Conservation (phyloP, 2,113 vertebrate species). For the Nothoprocta pentlandii region DNA sequence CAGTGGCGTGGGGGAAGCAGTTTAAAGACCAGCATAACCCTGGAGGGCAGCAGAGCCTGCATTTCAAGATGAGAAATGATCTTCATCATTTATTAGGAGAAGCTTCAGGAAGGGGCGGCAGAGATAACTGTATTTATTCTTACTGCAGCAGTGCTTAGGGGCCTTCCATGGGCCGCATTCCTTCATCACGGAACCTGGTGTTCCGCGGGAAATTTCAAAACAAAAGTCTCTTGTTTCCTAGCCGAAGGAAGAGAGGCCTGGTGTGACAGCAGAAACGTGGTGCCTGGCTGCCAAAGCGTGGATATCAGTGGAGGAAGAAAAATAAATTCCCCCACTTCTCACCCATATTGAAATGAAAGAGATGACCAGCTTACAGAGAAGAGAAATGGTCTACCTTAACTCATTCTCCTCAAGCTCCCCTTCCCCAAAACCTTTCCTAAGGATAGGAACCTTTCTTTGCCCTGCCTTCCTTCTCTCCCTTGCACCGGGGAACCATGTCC, state of each 20-base stretch:
- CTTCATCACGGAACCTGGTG: not conserved
- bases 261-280: not conserved
- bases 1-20: not conserved
- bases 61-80: not conserved
- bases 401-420: not conserved
- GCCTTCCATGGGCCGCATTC: not conserved
- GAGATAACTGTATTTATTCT: not conserved
- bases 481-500: not conserved
- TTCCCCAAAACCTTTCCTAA: not conserved
- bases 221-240: not conserved
- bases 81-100: not conserved
- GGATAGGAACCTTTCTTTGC: not conserved
- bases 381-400: not conserved
- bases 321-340: rapidly evolving
- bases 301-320: not conserved
- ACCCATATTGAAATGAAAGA: not conserved
- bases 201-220: not conserved
- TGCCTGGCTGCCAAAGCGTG: not conserved
- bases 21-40: not conserved
- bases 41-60: not conserved
- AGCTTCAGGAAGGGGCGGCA: not conserved
- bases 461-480: not conserved
- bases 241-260: not conserved
- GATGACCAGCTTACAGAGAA: not conserved
- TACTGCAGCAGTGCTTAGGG: not conserved